These are phyloP conservation scores for Pseudorhiza aurosa DNA, from an alignment of 30 jellyfish, hydroid and myxozoan species.

Conservation along the genomic window DNA sequence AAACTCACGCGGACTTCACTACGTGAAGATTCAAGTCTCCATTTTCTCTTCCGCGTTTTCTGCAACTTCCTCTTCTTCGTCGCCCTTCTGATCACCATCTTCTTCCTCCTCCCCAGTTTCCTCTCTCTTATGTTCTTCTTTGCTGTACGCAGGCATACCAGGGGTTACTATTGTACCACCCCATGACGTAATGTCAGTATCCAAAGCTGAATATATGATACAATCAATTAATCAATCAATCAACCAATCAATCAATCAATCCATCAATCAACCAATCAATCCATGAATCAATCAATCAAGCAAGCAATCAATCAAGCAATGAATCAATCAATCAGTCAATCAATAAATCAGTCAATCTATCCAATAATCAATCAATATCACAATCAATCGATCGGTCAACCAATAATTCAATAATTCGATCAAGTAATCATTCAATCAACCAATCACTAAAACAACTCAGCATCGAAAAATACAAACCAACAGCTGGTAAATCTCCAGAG, in stretches of 20 bases:
- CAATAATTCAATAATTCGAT: not conserved
- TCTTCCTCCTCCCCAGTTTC: constrained; percentile 52
- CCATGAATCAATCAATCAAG: not conserved
- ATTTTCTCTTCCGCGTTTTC: constrained; percentile 25
- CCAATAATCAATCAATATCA: not conserved
- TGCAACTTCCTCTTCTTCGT: constrained; percentile 27
- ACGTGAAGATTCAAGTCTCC: too few relatives aligned
- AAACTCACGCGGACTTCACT: too few relatives aligned
- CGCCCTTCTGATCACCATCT: constrained; percentile 22
- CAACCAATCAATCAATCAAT: not conserved
- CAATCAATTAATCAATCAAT: not conserved
- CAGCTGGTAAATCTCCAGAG: not conserved
- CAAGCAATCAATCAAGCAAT: not conserved
- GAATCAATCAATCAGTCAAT: not conserved
- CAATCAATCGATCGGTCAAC: not conserved
- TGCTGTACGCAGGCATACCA: constrained; percentile 87
- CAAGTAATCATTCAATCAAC: not conserved
- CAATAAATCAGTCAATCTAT: not conserved
- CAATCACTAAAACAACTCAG: not conserved
- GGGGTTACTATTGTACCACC: constrained; percentile 95
- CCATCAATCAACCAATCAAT: not conserved
- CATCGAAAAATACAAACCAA: not conserved
- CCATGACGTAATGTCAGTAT: constrained; percentile 92
- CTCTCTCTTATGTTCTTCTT: constrained; percentile 80
- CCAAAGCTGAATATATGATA: constrained; percentile 33